A percentile compares a stretch with the other conserved stretches of the same genome.
These are phyloP conservation scores for Alsophila aescularia DNA, from an alignment of 2,888 invertebrate species.

Conservation along the genomic window DNA sequence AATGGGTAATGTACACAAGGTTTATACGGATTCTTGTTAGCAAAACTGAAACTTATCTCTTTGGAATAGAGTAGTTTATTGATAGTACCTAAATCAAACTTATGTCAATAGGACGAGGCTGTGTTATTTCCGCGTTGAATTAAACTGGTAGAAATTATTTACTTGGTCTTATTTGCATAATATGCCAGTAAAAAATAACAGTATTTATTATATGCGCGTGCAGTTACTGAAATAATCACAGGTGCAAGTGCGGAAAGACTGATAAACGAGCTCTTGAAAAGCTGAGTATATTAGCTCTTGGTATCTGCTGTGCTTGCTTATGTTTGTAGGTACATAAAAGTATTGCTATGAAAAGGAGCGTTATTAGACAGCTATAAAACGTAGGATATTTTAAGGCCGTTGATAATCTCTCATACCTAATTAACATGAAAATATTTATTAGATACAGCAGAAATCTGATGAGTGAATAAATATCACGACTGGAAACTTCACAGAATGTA, in stretches of 20 bases:
- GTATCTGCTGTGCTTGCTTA: not conserved
- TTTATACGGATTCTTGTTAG: not conserved
- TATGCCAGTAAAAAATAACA: conserved; percentile 12
- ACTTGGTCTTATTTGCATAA: conserved; percentile 21
- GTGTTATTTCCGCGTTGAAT: too few relatives aligned
- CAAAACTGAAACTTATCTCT: not conserved
- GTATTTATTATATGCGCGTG: conserved; percentile 12
- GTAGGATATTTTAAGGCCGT: too few relatives aligned
- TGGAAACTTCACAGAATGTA: conserved; percentile 45
- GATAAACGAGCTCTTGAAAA: conserved; percentile 10
- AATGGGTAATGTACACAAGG: conserved; percentile 16
- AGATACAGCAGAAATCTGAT: not conserved
- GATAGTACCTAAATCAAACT: not conserved
- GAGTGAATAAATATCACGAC: conserved; percentile 5
- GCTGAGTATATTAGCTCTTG: not conserved
- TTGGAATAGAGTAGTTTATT: conserved; percentile 2
- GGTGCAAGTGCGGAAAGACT: conserved; percentile 2
- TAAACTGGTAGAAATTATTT: too few relatives aligned
- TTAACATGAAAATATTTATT: not conserved
- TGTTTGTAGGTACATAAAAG: not conserved
- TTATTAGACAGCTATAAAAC: not conserved
- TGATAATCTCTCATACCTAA: too few relatives aligned
- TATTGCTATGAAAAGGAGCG: not conserved
- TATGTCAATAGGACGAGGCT: not conserved
- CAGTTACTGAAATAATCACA: conserved; percentile 11